A percentile compares a stretch with the other conserved stretches of the same genome.
Conservation (phyloP, 2,888 invertebrate species). For the Diarsia brunnea region DNA sequence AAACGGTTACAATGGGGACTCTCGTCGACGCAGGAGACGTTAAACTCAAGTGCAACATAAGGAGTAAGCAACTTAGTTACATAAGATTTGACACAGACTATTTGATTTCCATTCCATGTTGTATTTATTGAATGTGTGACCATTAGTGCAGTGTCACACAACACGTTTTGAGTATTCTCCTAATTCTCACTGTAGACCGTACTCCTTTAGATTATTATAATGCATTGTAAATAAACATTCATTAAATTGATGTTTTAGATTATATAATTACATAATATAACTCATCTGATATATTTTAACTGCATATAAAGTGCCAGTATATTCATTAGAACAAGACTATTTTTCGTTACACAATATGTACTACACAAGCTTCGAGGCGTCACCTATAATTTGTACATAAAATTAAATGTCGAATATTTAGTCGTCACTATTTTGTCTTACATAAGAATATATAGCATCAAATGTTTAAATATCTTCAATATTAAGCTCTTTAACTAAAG, state of each 20-base stretch:
- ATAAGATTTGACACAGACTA: slow-evolving; percentile 65
- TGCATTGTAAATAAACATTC: slow-evolving; percentile 57
- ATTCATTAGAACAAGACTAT: slow-evolving; percentile 35
- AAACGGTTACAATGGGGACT: slow-evolving; percentile 88
- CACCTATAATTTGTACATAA: slow-evolving; percentile 39
- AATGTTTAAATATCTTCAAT: slow-evolving; percentile 37
- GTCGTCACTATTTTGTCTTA: slow-evolving; percentile 40
- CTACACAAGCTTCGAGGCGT: slow-evolving; percentile 8
- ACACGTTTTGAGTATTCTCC: slow-evolving; percentile 29
- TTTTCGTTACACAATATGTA: slow-evolving; percentile 42
- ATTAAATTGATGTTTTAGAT: slow-evolving; percentile 37
- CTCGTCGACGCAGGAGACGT: slow-evolving; percentile 87
- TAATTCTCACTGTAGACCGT: slow-evolving; percentile 31
- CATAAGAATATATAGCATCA: slow-evolving; percentile 48
- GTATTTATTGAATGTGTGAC: slow-evolving; percentile 68
- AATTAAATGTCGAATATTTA: slow-evolving; percentile 45
- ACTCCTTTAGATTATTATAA: slow-evolving; percentile 38
- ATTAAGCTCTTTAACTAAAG: slow-evolving; percentile 5
- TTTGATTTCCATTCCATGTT: slow-evolving; percentile 79
- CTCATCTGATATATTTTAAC: slow-evolving; percentile 35
- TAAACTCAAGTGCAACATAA: slow-evolving; percentile 71
- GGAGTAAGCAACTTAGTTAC: slow-evolving; percentile 55
- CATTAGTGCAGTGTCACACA: slow-evolving; percentile 53
- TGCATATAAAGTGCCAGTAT: slow-evolving; percentile 50
- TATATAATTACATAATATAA: slow-evolving; percentile 23